Conservation (phyloP, 2,888 invertebrate species). For the Lithosia quadra region DNA sequence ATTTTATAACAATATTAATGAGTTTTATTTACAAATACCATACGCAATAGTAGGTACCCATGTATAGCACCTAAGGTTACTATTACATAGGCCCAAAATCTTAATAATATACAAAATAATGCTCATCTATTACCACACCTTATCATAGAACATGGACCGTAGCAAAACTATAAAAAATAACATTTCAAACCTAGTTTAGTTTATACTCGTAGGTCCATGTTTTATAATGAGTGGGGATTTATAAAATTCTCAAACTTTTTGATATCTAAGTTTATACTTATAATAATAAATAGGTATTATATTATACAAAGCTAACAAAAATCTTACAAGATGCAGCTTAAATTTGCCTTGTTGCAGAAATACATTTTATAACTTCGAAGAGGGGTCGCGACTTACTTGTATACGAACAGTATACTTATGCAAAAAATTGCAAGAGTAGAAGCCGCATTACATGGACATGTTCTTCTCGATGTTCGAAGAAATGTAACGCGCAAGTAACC, state of each 20-base stretch:
- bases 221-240: no score
- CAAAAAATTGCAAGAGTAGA: constrained; percentile 67
- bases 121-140: no score
- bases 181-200: no score
- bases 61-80: no score
- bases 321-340: constrained; percentile 1
- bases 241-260: no score
- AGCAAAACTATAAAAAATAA: not conserved
- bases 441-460: constrained; percentile 70
- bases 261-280: no score
- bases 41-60: no score
- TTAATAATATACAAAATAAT: no score
- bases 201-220: no score
- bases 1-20: no score
- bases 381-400: constrained; percentile 72
- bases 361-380: constrained; percentile 76
- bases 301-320: not conserved
- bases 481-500: constrained; percentile 70
- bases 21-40: no score
- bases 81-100: no score
- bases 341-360: constrained; percentile 65
- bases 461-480: constrained; percentile 74
- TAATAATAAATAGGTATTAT: not conserved
- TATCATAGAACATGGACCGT: not conserved
- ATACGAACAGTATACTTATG: constrained; percentile 71